Conservation (phyloP, 2,797 vertebrate genomes). For the Picus viridis region DNA sequence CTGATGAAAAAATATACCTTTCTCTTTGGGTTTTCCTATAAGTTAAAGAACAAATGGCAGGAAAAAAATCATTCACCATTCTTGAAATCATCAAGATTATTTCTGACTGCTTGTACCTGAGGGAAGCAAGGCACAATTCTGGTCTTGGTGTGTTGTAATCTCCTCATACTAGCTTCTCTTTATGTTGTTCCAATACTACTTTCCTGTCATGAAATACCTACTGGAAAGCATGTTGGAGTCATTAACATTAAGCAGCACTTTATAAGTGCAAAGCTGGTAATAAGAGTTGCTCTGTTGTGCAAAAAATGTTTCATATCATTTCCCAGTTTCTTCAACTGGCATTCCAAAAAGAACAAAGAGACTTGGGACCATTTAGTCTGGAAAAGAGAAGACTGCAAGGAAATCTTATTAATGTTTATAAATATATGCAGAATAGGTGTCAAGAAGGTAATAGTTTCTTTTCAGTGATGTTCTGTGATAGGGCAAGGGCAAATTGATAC, state of each 20-base stretch:
- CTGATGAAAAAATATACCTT: not conserved
- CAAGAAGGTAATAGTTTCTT: no score
- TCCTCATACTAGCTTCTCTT: constrained; percentile 30
- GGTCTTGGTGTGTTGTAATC: not conserved
- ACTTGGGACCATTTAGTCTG: no score
- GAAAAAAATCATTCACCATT: constrained; percentile 17
- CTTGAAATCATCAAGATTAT: constrained; percentile 40
- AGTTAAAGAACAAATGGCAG: constrained; percentile 8
- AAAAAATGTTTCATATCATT: constrained; percentile 55
- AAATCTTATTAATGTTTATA: no score
- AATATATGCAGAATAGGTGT: no score
- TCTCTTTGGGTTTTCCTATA: not conserved
- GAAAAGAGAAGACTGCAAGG: no score
- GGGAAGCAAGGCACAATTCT: constrained; percentile 22
- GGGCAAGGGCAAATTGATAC: no score
- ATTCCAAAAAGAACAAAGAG: constrained; percentile 47
- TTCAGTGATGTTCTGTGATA: no score
- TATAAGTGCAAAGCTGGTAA: constrained; percentile 41
- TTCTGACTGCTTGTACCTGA: constrained; percentile 5
- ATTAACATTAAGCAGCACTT: constrained; percentile 63
- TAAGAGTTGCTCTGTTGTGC: constrained; percentile 58
- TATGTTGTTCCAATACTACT: constrained; percentile 54
- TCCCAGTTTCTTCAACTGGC: constrained; percentile 53
- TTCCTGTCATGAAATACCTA: constrained; percentile 55
- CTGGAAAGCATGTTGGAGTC: constrained; percentile 54